Percentiles rank a stretch among this genome's conserved stretches.
phyloP scores from a whole-genome alignment of 2,888 invertebrate genomes.

The Epirrhoe alternata region DNA sequence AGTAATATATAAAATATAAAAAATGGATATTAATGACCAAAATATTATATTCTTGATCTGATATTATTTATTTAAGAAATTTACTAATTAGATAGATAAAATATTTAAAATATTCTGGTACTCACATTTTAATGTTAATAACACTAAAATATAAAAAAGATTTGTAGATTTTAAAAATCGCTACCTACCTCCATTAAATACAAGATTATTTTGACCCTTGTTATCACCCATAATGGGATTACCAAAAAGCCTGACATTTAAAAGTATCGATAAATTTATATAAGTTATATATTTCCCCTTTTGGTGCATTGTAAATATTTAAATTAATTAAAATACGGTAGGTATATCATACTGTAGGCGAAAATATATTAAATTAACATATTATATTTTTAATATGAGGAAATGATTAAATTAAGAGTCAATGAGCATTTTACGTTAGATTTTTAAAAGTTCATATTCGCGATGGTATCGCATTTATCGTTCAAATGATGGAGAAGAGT shows the following conservation, averaged over 20 bases:
- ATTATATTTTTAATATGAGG: not conserved
- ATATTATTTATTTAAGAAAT: constrained; percentile 33
- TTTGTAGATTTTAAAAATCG: constrained; percentile 58
- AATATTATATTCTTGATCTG: constrained; percentile 50
- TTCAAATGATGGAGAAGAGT: not conserved
- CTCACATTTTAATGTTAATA: constrained; percentile 26
- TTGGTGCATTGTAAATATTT: constrained; percentile 70
- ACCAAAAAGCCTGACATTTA: constrained; percentile 79
- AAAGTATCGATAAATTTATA: constrained; percentile 46
- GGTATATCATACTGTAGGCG: not conserved
- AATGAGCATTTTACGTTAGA: not conserved
- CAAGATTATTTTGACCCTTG: constrained; percentile 59
- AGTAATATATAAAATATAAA: not conserved
- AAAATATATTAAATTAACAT: not conserved
- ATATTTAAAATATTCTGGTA: constrained; percentile 24
- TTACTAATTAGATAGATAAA: constrained; percentile 36
- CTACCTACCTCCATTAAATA: constrained; percentile 74
- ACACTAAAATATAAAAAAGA: constrained; percentile 63
- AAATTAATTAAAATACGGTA: constrained; percentile 6
- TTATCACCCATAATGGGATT: constrained; percentile 61
- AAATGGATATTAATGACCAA: constrained; percentile 44
- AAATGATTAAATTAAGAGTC: not conserved
- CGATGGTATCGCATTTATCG: not conserved
- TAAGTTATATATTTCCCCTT: constrained; percentile 55
- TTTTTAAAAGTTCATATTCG: not conserved